Evolutionary conservation across 2,888 invertebrate species (phyloP).

Genomic region (Cataglyphis albicans): DNA sequence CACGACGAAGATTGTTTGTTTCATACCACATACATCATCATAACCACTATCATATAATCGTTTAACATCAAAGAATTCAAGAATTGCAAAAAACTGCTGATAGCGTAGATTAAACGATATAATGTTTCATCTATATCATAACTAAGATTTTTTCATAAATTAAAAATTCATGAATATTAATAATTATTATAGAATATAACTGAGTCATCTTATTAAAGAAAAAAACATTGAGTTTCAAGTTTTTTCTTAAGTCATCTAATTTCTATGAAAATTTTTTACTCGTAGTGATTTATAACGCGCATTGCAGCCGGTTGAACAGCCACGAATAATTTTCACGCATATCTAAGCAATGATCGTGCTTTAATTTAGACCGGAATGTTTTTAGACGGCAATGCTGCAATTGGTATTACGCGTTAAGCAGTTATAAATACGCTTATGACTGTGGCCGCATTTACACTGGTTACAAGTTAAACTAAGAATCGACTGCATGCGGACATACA

Average conservation of each 20-base stretch:
- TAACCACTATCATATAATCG: background rate
- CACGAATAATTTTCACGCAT: constrained; percentile 47
- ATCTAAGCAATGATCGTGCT: constrained; percentile 39
- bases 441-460: constrained; percentile 54
- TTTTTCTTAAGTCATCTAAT: background rate
- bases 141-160: background rate
- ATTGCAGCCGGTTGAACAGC: background rate
- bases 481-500: constrained; percentile 6
- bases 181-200: background rate
- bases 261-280: background rate
- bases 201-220: background rate
- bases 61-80: background rate
- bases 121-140: background rate
- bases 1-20: constrained; percentile 28
- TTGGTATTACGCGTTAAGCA: constrained; percentile 53
- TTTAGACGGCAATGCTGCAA: constrained; percentile 36
- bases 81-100: background rate
- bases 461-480: constrained; percentile 42
- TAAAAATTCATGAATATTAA: background rate
- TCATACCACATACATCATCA: constrained; percentile 12
- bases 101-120: background rate
- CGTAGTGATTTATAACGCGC: background rate
- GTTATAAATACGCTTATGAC: constrained; percentile 70
- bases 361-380: constrained; percentile 36
- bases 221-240: background rate